Evolutionary conservation across 2,797 vertebrate species (phyloP), one percentile per base, ranked within the genome.

Genomic region (Hyperoplus lanceolatus): DNA sequence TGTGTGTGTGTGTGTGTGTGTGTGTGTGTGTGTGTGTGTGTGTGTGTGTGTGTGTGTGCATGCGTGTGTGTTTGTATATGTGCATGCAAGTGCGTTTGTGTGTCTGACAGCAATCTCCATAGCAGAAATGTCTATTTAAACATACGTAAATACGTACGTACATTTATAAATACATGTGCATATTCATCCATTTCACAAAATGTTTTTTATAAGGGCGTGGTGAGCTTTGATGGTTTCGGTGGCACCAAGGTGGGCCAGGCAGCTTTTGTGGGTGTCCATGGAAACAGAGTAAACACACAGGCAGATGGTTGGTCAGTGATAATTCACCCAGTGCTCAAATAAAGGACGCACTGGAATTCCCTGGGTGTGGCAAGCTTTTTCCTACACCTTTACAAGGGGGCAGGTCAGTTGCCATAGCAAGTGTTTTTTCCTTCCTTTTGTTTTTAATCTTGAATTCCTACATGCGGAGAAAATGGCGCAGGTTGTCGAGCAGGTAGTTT

Each of bases 281-380:
- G 88, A 65, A 82, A 93, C 88, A 15, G 41, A 62, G 73, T 87
- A 85, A 93, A 94, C 89, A 93, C 67, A 75, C n/a, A 13, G 29
- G 76, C 59, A 79, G 66, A 75, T 82, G 60, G 71, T 50, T 87
- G 92, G 91, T 91, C 90, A 91, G 83, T 76, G 48, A 85, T 87
- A 87, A 82, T 86, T 87, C 74, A 90, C 60, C 38, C 1, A 4
- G 6, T 69, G 57, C 63, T 75, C 72, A 87, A 83, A 90, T 83
- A 90, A 85, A 90, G 51, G 45, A 57, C 49, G 54, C 39, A 72
- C 43, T 80, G 88, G 87, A 87, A 90, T 90, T 80, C 84, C 58
- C 67, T 77, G 77, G 91, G 87, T 73, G 86, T 69, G 91, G 79
- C 77, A 5, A 21, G 15, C 5, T 74, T 67, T 46, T 50, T 58